phyloP scores from a whole-genome alignment of 2,888 invertebrate genomes.

The Agriopis marginaria region DNA sequence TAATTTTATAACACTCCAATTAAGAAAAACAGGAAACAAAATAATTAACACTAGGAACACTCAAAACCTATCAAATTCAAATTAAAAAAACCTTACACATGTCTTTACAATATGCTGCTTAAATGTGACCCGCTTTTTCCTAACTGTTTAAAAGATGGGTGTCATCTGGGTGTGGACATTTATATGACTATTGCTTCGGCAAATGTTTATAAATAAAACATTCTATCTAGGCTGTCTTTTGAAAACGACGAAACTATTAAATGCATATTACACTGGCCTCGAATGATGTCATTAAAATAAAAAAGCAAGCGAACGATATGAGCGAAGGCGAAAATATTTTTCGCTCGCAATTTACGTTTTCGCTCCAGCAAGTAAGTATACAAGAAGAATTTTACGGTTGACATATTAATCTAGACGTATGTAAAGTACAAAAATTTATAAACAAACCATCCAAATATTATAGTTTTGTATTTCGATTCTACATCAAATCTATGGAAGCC shows the following conservation, averaged over 20 bases:
- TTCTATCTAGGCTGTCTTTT: slow-evolving; percentile 58
- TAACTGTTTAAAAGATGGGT: slow-evolving; percentile 28
- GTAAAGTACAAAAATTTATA: slow-evolving; percentile 75
- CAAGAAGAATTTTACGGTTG: slow-evolving; percentile 9
- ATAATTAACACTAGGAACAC: slow-evolving; percentile 67
- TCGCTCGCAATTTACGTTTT: slow-evolving; percentile 15
- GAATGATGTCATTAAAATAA: slow-evolving; percentile 51
- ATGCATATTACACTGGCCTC: slow-evolving; percentile 72
- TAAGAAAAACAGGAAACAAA: slow-evolving; percentile 53
- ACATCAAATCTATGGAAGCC: slow-evolving; percentile 83
- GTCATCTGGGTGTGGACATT: slow-evolving; percentile 12
- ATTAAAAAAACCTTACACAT: slow-evolving; percentile 66
- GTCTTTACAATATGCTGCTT: slow-evolving; percentile 84
- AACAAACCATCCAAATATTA: slow-evolving; percentile 45
- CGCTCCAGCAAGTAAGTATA: slow-evolving; percentile 16
- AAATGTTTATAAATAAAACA: slow-evolving; percentile 41
- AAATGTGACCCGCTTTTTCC: slow-evolving; percentile 57
- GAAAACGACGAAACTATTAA: slow-evolving; percentile 55
- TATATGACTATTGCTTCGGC: slow-evolving; percentile 60
- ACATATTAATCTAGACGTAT: slow-evolving; percentile 55
- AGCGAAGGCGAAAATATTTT: slow-evolving; percentile 24
- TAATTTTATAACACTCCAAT: slow-evolving; percentile 64
- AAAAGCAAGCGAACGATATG: slow-evolving; percentile 30
- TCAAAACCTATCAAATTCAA: slow-evolving; percentile 65
- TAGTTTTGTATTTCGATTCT: slow-evolving; percentile 54